Evolutionary conservation across 2,113 vertebrate species (phyloP).

Genomic region (Neotoma lepida): DNA sequence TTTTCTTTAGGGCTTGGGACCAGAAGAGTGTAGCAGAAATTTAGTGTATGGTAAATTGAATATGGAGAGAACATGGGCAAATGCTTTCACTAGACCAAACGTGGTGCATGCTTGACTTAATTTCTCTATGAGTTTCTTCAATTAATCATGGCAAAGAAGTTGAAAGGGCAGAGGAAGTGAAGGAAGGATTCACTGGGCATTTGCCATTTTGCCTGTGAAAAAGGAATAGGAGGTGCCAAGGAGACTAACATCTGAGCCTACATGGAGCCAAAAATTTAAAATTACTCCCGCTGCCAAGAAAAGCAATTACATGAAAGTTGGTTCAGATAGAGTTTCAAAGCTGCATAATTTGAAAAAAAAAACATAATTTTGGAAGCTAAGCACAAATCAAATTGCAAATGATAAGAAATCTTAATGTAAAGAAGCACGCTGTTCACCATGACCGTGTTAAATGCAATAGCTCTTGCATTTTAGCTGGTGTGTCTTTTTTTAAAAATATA

Average conservation of each 20-base stretch:
- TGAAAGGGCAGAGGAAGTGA: not conserved
- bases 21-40: not conserved
- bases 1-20: not conserved
- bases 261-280: not conserved
- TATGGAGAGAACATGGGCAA: not conserved
- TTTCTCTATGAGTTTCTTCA: slow-evolving; percentile 6
- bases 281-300: slow-evolving; percentile 40
- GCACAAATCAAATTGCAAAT: not conserved
- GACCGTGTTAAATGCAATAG: not conserved
- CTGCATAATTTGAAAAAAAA: slow-evolving; percentile 18
- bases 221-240: not conserved
- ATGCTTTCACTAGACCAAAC: not conserved
- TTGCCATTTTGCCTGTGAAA: not conserved
- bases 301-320: slow-evolving; percentile 43
- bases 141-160: not conserved
- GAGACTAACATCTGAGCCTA: not conserved
- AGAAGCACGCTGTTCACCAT: not conserved
- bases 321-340: slow-evolving; percentile 46
- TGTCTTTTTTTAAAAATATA: not conserved
- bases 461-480: not conserved
- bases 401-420: slow-evolving; percentile 29
- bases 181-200: not conserved
- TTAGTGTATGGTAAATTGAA: not conserved
- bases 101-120: not conserved
- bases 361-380: slow-evolving; percentile 46